phyloP scores from a whole-genome alignment of 53 echinoderm and acorn worm species.

The Paracentrotus lividus region DNA sequence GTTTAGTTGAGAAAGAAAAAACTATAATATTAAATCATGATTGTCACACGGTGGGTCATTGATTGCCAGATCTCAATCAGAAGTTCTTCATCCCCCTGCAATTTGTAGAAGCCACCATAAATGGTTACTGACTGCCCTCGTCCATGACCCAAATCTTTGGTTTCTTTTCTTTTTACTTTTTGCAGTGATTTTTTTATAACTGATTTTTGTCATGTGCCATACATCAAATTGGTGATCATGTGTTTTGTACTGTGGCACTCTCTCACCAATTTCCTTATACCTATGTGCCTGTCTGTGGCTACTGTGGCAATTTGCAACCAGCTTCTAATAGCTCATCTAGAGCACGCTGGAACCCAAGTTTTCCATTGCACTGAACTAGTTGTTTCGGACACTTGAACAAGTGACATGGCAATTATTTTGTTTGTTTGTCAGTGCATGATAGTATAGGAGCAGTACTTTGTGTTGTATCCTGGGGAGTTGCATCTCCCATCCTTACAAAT shows the following conservation, averaged over 20 bases:
- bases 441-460: neutral
- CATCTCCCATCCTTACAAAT: conserved; percentile 72
- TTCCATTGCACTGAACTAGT: conserved; percentile 71
- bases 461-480: conserved; percentile 65
- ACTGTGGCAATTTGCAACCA: neutral
- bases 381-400: conserved; percentile 63
- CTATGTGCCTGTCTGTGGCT: conserved; percentile 51
- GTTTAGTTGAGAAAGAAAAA: too few species aligned
- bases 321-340: neutral
- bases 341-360: conserved; percentile 60
- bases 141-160: neutral
- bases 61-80: conserved; percentile 53
- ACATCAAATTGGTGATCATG: neutral
- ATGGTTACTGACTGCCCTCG: neutral
- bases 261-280: neutral
- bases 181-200: neutral
- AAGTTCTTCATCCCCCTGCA: neutral
- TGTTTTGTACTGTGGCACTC: neutral
- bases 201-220: neutral
- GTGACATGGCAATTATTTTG: conserved; percentile 41
- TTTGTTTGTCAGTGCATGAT: neutral
- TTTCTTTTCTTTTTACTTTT: neutral
- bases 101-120: neutral
- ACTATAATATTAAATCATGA: too few species aligned
- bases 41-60: conserved; percentile 49